Conservation (phyloP, 2,113 vertebrate species). For the Calidris pugnax region DNA sequence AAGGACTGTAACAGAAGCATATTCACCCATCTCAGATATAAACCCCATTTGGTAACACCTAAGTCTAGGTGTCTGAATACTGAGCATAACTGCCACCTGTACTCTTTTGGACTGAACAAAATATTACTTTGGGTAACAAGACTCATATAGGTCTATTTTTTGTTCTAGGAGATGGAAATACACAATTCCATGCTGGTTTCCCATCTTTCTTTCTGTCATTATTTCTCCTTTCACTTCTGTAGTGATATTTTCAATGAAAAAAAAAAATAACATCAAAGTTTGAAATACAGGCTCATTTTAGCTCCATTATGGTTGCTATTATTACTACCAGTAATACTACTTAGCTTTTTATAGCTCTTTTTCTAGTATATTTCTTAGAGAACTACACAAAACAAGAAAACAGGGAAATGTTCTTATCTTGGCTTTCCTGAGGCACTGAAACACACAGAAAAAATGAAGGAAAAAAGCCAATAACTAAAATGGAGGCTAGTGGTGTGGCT, state of each 20-base stretch:
- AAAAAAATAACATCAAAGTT: not conserved
- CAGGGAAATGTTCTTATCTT: not conserved
- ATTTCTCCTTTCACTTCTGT: not conserved
- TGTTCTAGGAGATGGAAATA: not conserved
- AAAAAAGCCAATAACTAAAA: not conserved
- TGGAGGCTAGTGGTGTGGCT: not conserved
- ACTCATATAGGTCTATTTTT: not conserved
- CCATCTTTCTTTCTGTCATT: not conserved
- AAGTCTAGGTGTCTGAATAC: not conserved
- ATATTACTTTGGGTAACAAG: not conserved
- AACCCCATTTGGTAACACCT: not conserved
- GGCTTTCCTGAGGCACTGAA: not conserved
- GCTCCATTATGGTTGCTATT: constrained; percentile 1
- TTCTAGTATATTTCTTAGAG: not conserved
- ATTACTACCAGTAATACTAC: not conserved
- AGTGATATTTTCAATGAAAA: not conserved
- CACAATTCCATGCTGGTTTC: not conserved
- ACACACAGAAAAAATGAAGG: not conserved
- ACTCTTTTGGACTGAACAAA: not conserved
- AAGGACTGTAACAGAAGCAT: not conserved
- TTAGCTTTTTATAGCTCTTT: not conserved
- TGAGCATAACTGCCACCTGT: not conserved
- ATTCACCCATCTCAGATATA: not conserved
- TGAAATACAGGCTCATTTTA: not conserved
- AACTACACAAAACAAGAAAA: not conserved